Percentiles rank a stretch among this genome's conserved stretches.
These are phyloP conservation scores for Montipora sp. DNA, from an alignment of 64 coral and sea anemone genomes.

Conservation along the genomic window DNA sequence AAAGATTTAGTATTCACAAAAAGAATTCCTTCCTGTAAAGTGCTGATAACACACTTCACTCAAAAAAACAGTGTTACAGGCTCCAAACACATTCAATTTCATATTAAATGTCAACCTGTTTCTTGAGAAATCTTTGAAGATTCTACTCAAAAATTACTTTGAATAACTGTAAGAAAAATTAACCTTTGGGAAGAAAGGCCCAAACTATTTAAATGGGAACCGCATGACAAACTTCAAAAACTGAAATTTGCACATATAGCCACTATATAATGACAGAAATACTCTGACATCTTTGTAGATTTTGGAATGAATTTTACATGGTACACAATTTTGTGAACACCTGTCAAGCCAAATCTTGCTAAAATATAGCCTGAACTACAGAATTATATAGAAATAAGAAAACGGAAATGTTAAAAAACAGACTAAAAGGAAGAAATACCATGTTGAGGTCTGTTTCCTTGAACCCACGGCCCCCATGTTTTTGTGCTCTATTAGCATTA, in stretches of 20 bases:
- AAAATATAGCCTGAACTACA: constrained; percentile 24
- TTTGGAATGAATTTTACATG: background rate
- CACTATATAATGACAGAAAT: constrained; percentile 19
- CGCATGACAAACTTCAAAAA: background rate
- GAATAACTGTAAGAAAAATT: background rate
- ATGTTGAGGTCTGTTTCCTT: constrained; percentile 80
- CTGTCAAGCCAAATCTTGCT: background rate
- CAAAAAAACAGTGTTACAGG: constrained; percentile 38
- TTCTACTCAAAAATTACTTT: background rate
- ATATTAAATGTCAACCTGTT: constrained; percentile 55
- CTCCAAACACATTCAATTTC: constrained; percentile 76
- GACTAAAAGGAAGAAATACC: constrained; percentile 55
- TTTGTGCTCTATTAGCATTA: constrained; percentile 74
- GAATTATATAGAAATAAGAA: background rate
- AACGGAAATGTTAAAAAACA: background rate
- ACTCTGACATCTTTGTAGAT: background rate
- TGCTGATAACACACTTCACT: constrained; percentile 40
- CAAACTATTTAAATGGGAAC: background rate
- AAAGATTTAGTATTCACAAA: background rate
- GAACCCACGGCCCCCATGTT: constrained; percentile 80
- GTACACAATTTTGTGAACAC: background rate
- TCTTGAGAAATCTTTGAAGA: constrained; percentile 41
- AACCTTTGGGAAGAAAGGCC: background rate
- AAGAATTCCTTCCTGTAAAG: constrained; percentile 30
- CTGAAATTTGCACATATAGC: background rate